Conservation (phyloP, 2,888 invertebrate genomes). For the Troilus luridus region DNA sequence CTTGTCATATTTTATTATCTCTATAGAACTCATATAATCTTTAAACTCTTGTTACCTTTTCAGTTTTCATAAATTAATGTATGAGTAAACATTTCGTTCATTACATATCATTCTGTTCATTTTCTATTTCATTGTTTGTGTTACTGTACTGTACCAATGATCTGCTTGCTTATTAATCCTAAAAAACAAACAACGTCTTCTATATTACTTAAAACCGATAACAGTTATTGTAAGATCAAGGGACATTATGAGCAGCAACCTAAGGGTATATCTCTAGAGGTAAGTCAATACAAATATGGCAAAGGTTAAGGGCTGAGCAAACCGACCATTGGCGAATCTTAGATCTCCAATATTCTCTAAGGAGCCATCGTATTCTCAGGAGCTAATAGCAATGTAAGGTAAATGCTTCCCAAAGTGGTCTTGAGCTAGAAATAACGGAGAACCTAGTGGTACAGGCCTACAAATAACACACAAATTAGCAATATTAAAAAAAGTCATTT, state of each 20-base stretch:
- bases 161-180: no score
- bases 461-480: no score
- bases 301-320: slow-evolving; percentile 7
- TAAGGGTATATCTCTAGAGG: background rate
- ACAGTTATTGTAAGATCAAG: background rate
- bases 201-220: background rate
- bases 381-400: background rate
- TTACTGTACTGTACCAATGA: no score
- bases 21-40: no score
- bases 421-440: background rate
- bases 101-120: no score
- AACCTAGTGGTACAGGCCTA: background rate
- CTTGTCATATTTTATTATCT: no score
- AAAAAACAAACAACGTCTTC: no score
- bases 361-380: background rate
- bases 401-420: background rate
- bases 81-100: no score
- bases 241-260: background rate
- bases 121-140: no score
- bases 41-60: no score
- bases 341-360: slow-evolving; percentile 17
- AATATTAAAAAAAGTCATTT: no score
- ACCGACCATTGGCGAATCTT: slow-evolving; percentile 30
- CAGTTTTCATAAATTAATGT: no score
- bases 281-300: slow-evolving; percentile 14